Evolutionary conservation across 23 tunicate species (phyloP).

Genomic region (Corella eumyota): DNA sequence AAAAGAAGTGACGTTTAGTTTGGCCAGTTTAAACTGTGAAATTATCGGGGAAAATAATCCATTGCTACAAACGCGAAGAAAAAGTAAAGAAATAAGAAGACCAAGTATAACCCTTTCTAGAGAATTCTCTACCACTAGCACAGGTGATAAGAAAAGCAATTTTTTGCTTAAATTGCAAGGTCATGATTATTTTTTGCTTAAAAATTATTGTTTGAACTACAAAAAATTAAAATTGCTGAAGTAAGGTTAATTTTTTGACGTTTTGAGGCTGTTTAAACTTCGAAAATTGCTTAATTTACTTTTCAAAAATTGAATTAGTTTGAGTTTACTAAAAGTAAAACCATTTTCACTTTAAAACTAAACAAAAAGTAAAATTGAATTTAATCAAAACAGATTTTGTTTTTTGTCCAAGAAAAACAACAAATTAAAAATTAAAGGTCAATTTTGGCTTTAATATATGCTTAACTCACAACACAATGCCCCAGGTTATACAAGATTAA

Average conservation of each 20-base stretch:
- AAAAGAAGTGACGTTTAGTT: conserved; percentile 12
- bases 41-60: conserved; percentile 17
- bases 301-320: too few relatives aligned
- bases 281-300: too few relatives aligned
- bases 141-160: conserved; percentile 16
- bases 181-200: background rate
- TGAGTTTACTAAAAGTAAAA: too few relatives aligned
- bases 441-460: too few relatives aligned
- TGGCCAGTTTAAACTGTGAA: conserved; percentile 8
- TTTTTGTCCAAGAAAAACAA: too few relatives aligned
- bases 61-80: conserved; percentile 29
- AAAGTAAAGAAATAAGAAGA: conserved; percentile 40
- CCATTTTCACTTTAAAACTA: too few relatives aligned
- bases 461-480: too few relatives aligned
- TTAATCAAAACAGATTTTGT: too few relatives aligned
- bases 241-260: background rate
- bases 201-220: background rate
- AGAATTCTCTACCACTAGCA: conserved; percentile 60
- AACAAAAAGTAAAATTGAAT: too few relatives aligned
- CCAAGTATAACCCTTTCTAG: conserved; percentile 52
- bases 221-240: background rate
- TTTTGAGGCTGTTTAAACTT: too few relatives aligned
- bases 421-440: too few relatives aligned
- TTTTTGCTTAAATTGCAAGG: background rate
- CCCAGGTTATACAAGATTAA: too few relatives aligned